These are phyloP conservation scores for Zaprionus obscuricornis DNA, from an alignment of 2,888 invertebrate species.

Conservation along the genomic window DNA sequence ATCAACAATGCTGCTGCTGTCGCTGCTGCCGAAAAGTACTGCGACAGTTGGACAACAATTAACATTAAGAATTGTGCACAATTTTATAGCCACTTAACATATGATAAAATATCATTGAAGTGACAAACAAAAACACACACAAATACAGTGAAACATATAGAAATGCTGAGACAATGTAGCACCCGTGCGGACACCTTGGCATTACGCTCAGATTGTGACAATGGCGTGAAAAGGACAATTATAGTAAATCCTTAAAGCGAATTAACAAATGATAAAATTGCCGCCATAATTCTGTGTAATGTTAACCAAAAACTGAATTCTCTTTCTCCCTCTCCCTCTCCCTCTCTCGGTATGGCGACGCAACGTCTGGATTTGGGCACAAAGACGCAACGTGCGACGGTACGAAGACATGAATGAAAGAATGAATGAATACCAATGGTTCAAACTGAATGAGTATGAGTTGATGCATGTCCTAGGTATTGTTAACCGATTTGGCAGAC, in stretches of 20 bases:
- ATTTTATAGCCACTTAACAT: constrained; percentile 82
- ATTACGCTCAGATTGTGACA: constrained; percentile 48
- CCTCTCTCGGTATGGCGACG: constrained; percentile 48
- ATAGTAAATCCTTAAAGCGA: constrained; percentile 71
- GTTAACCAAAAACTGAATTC: constrained; percentile 58
- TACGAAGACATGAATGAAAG: constrained; percentile 42
- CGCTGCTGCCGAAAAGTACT: constrained; percentile 33
- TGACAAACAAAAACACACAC: constrained; percentile 21
- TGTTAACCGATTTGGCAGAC: constrained; percentile 52
- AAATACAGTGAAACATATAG: not conserved
- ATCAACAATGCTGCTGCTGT: constrained; percentile 50
- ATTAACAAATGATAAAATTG: constrained; percentile 69
- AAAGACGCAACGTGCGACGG: constrained; percentile 64
- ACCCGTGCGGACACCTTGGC: constrained; percentile 49
- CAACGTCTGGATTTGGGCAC: constrained; percentile 56
- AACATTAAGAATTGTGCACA: constrained; percentile 60
- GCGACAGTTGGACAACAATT: constrained; percentile 67
- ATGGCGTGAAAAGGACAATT: constrained; percentile 74
- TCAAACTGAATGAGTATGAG: constrained; percentile 55
- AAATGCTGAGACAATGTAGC: constrained; percentile 38
- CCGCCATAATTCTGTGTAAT: constrained; percentile 74
- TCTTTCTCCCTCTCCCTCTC: constrained; percentile 1
- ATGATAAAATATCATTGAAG: constrained; percentile 68
- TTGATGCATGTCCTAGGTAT: constrained; percentile 50
- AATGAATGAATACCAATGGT: too few species aligned